phyloP scores from a whole-genome alignment of 2,797 vertebrate species.

The Macroramphosus scolopax region DNA sequence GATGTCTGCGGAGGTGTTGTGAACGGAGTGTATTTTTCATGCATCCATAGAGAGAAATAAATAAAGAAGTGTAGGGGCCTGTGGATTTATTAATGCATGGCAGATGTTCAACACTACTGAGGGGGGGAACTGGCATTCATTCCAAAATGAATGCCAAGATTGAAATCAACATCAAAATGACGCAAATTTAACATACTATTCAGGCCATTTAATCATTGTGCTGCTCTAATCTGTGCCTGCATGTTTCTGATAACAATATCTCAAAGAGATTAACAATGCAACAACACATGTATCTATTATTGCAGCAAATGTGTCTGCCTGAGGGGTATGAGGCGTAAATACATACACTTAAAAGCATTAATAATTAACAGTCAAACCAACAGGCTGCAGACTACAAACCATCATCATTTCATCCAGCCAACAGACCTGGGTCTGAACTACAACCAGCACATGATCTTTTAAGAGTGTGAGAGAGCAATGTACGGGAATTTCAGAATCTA shows the following conservation, averaged over 20 bases:
- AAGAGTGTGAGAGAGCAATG: conserved; percentile 23
- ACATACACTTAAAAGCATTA: background rate
- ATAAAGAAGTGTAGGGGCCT: conserved; percentile 51
- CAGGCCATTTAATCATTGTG: conserved; percentile 19
- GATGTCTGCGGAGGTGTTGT: conserved; percentile 46
- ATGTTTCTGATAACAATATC: conserved; percentile 55
- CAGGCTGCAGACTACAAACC: conserved; percentile 32
- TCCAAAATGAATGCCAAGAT: conserved; percentile 38
- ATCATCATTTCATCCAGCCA: conserved; percentile 59
- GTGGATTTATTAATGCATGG: conserved; percentile 60
- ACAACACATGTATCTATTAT: conserved; percentile 38
- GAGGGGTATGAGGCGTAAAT: conserved; percentile 31
- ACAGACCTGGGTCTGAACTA: conserved; percentile 39
- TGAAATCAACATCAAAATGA: conserved; percentile 52
- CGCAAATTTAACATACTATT: conserved; percentile 35
- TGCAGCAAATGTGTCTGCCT: conserved; percentile 32
- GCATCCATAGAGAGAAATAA: conserved; percentile 44
- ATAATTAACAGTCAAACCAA: conserved; percentile 44
- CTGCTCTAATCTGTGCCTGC: conserved; percentile 49
- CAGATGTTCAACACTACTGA: conserved; percentile 63
- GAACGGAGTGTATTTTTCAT: conserved; percentile 26
- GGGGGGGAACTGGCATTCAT: conserved; percentile 34
- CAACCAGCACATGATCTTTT: conserved; percentile 52
- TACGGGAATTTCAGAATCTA: conserved; percentile 44
- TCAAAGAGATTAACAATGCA: conserved; percentile 41